Evolutionary conservation across 2,113 vertebrate genomes (phyloP).

Genomic region (Archocentrus centrarchus): DNA sequence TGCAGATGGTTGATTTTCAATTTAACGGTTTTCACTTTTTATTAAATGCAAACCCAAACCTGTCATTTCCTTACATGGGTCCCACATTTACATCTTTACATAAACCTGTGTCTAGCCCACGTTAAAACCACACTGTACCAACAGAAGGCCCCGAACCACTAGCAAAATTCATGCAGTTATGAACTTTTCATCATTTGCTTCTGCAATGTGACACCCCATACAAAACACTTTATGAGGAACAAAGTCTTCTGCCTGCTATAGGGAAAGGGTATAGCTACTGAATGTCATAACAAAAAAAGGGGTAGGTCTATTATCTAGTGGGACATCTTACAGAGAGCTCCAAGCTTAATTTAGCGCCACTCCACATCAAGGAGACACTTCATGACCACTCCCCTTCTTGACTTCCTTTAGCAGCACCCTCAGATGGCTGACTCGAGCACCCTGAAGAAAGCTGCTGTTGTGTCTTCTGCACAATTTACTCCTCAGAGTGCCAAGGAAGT

Average conservation of each 20-base stretch:
- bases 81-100: not conserved
- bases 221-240: not conserved
- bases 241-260: not conserved
- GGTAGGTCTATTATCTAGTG: conserved; percentile 51
- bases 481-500: not conserved
- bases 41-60: not conserved
- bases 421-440: conserved; percentile 36
- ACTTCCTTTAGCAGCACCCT: conserved; percentile 68
- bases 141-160: too few species aligned
- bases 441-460: conserved; percentile 2
- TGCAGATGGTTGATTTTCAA: not conserved
- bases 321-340: conserved; percentile 43
- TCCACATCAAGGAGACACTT: conserved; percentile 75
- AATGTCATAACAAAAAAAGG: not conserved
- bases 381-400: conserved; percentile 65
- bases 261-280: conserved; percentile 15
- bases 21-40: not conserved
- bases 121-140: too few species aligned
- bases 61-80: not conserved
- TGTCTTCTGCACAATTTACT: conserved; percentile 5
- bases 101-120: not conserved
- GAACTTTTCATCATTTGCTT: too few species aligned
- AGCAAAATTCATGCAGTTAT: too few species aligned
- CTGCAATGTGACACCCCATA: not conserved
- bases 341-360: conserved; percentile 74